phyloP scores from a whole-genome alignment of 2,888 invertebrate species.

The Lithodes maja region DNA sequence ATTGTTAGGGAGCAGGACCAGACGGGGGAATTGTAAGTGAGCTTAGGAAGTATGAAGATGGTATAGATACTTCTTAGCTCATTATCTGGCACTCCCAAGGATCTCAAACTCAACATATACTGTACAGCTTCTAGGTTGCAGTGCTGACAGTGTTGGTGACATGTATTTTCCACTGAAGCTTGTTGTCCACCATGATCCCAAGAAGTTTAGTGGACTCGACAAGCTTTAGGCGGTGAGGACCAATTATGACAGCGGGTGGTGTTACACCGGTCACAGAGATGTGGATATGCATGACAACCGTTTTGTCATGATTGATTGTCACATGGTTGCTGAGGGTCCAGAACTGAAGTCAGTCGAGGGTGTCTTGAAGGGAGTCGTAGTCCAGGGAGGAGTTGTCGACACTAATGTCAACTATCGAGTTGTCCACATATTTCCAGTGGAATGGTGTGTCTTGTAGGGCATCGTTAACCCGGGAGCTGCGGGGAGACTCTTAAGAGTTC shows the following conservation, averaged over 20 bases:
- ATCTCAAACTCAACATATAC: not conserved
- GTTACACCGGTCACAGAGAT: not conserved
- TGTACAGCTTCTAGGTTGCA: not conserved
- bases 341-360: not conserved
- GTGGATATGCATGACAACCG: not conserved
- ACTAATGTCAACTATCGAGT: too few relatives aligned
- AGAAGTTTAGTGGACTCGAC: too few relatives aligned
- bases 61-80: not conserved
- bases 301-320: not conserved
- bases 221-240: too few relatives aligned
- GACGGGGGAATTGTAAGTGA: not conserved
- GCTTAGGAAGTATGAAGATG: not conserved
- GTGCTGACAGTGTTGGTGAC: not conserved
- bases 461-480: not conserved
- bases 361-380: not conserved
- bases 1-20: not conserved
- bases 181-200: not conserved
- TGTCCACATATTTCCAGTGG: too few relatives aligned
- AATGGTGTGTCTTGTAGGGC: not conserved
- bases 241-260: not conserved
- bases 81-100: not conserved
- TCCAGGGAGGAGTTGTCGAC: too few relatives aligned
- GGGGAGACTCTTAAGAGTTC: too few relatives aligned
- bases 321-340: not conserved
- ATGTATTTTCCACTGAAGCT: not conserved